phyloP scores from a whole-genome alignment of 1,140 invertebrate genomes.

The Cataglyphis hispanica region DNA sequence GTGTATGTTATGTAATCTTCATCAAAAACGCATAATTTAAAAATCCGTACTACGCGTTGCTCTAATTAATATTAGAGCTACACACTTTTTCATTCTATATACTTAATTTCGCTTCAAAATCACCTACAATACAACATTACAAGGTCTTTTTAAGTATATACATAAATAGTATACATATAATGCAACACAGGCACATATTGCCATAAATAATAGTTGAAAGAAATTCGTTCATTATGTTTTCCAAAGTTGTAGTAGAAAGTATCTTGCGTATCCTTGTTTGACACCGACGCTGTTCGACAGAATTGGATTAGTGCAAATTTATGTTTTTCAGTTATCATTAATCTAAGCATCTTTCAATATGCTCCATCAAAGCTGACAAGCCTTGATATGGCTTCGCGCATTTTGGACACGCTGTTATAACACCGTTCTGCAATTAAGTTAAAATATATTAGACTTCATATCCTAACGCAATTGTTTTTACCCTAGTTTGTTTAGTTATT shows the following conservation, averaged over 20 bases:
- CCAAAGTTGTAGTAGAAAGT: neutral
- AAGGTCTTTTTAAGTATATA: too few species aligned
- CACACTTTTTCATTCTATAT: too few species aligned
- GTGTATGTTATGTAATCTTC: too few species aligned
- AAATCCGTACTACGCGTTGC: neutral
- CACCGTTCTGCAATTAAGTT: slow-evolving; percentile 13
- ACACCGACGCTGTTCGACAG: neutral
- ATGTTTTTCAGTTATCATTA: neutral
- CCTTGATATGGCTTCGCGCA: neutral
- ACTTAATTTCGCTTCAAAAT: too few species aligned
- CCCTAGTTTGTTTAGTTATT: neutral
- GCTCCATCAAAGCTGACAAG: neutral
- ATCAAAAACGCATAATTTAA: neutral
- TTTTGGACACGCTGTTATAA: neutral
- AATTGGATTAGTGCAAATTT: neutral
- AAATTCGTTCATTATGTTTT: neutral
- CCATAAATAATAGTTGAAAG: too few species aligned
- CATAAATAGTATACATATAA: too few species aligned
- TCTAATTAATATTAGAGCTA: too few species aligned
- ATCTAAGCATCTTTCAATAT: neutral
- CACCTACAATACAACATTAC: too few species aligned
- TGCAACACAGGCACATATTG: too few species aligned
- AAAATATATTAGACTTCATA: neutral
- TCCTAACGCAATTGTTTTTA: slow-evolving; percentile 4
- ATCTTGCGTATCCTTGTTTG: neutral